Conservation (phyloP, 2,113 vertebrate genomes). For the Gymnobelideus leadbeateri region DNA sequence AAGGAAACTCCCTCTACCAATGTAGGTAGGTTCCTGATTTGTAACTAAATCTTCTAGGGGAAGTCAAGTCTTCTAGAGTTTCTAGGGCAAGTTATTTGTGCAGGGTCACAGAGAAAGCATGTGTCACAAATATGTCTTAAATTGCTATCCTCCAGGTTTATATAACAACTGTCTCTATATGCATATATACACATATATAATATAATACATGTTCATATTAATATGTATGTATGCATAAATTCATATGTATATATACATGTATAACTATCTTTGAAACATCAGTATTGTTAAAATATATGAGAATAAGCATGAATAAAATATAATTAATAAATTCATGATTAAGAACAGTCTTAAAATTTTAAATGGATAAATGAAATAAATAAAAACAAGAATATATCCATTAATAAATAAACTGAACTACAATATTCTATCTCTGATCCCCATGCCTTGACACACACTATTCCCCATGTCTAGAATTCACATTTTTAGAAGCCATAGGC, state of each 20-base stretch:
- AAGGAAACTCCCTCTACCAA: not conserved
- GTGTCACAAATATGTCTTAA: not conserved
- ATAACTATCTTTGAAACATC: not conserved
- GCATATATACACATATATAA: not conserved
- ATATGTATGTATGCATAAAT: not conserved
- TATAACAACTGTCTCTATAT: not conserved
- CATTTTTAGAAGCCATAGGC: not conserved
- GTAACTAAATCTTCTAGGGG: not conserved
- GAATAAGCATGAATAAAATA: not conserved
- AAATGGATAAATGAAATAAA: not conserved
- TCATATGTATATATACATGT: not conserved
- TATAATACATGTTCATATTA: not conserved
- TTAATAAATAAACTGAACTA: not conserved
- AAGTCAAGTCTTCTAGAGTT: not conserved
- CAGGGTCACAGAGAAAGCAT: not conserved
- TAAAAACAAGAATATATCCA: not conserved
- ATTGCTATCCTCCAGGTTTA: not conserved
- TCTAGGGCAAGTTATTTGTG: not conserved
- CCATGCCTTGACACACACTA: not conserved
- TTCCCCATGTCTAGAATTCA: not conserved
- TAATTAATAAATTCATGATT: not conserved
- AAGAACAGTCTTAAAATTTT: not conserved
- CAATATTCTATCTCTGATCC: not conserved
- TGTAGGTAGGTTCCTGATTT: not conserved
- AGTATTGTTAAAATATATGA: not conserved